Evolutionary conservation across 2,113 vertebrate species (phyloP).

Genomic region (Burhinus oedicnemus): DNA sequence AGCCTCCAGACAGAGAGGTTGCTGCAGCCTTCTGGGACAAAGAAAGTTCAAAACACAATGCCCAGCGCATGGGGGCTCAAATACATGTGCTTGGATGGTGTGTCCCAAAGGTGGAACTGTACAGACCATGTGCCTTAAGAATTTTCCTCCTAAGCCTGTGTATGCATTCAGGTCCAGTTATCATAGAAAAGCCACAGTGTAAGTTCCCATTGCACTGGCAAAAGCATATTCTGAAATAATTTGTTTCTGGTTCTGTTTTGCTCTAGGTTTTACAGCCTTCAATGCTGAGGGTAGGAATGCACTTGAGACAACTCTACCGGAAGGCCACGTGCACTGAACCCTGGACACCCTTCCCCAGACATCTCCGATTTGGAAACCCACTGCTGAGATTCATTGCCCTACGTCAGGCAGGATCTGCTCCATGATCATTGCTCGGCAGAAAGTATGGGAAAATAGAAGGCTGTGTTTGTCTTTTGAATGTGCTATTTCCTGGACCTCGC

Average conservation of each 20-base stretch:
- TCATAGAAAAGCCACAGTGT: not conserved
- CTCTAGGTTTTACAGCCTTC: not conserved
- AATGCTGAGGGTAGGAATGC: not conserved
- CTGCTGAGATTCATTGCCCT: not conserved
- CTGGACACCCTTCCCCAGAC: not conserved
- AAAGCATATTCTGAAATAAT: not conserved
- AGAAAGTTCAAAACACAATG: not conserved
- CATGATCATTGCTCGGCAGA: not conserved
- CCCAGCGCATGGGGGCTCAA: accelerated
- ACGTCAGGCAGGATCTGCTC: not conserved
- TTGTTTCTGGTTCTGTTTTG: not conserved
- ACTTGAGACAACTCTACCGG: not conserved
- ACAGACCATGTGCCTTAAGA: not conserved
- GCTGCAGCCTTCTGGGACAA: not conserved
- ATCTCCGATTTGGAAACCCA: not conserved
- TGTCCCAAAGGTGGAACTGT: not conserved
- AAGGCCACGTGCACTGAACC: not conserved
- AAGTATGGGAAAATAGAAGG: not conserved
- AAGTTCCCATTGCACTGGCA: not conserved
- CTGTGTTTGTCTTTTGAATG: not conserved
- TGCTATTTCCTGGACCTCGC: not conserved
- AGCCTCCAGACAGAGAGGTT: not conserved
- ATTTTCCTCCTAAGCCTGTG: not conserved
- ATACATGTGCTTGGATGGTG: accelerated
- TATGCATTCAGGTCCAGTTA: not conserved